phyloP scores from a whole-genome alignment of 2,113 vertebrate genomes.

The Aleadryas rufinucha region DNA sequence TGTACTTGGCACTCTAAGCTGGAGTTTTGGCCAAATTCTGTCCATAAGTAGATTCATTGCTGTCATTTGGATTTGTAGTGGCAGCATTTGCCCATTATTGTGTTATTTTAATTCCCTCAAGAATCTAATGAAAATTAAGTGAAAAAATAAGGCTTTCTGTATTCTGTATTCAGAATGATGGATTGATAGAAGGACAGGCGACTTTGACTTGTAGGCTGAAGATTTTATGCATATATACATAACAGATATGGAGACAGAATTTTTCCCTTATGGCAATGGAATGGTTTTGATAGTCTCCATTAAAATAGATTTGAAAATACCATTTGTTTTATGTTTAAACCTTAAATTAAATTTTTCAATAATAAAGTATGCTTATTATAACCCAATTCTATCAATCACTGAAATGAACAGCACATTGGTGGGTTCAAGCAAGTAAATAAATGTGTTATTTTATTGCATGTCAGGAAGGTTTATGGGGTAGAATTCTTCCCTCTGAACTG shows the following conservation, averaged over 20 bases:
- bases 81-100: conserved; percentile 61
- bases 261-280: conserved; percentile 62
- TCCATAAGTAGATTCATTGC: conserved; percentile 25
- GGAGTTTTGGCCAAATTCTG: neutral
- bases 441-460: conserved; percentile 53
- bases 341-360: conserved; percentile 69
- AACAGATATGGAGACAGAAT: conserved; percentile 62
- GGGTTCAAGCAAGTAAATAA: conserved; percentile 64
- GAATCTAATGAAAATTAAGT: conserved; percentile 68
- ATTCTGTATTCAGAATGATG: conserved; percentile 59
- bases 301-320: conserved; percentile 67
- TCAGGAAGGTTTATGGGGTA: conserved; percentile 44
- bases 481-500: conserved; percentile 25
- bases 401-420: conserved; percentile 64
- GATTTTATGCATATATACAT: conserved; percentile 64
- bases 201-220: conserved; percentile 58
- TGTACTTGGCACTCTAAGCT: neutral
- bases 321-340: conserved; percentile 71
- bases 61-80: conserved; percentile 63
- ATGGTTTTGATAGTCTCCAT: conserved; percentile 66
- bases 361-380: conserved; percentile 70
- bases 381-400: conserved; percentile 67
- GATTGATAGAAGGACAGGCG: conserved; percentile 60
- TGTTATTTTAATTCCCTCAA: conserved; percentile 66
- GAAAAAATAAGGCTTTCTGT: conserved; percentile 64